Conservation (phyloP, 2,113 vertebrate genomes). For the Columbina picui region DNA sequence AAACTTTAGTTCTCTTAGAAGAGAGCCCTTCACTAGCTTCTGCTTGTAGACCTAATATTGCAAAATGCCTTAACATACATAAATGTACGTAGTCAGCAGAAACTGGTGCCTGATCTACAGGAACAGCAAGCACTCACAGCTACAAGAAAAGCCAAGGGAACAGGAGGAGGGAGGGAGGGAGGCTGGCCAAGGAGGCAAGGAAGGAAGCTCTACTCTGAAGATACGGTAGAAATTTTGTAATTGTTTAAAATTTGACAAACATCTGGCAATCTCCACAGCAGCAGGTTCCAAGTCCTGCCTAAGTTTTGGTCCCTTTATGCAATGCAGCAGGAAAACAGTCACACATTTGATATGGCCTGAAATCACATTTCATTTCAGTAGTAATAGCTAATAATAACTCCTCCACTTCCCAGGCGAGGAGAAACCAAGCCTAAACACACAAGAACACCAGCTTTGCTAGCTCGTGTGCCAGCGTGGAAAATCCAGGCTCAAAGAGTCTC, state of each 20-base stretch:
- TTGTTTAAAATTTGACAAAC: constrained; percentile 58
- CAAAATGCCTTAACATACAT: constrained; percentile 16
- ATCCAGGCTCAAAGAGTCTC: neutral
- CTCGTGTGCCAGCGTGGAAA: neutral
- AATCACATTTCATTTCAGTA: constrained; percentile 20
- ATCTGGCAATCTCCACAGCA: constrained; percentile 1
- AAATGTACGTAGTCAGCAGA: neutral
- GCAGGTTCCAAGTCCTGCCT: constrained; percentile 6
- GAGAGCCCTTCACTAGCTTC: neutral
- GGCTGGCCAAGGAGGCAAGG: constrained; percentile 47
- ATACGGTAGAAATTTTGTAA: constrained; percentile 57
- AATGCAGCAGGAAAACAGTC: constrained; percentile 21
- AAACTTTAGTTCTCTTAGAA: neutral
- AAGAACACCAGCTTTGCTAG: neutral
- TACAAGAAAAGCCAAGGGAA: constrained; percentile 33
- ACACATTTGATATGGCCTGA: neutral
- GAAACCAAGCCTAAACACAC: constrained; percentile 29
- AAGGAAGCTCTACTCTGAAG: constrained; percentile 62
- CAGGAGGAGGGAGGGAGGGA: neutral
- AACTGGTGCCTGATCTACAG: neutral
- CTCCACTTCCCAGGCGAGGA: constrained; percentile 1
- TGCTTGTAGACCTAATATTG: neutral
- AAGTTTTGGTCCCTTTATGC: neutral
- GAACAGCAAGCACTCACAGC: neutral
- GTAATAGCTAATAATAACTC: constrained; percentile 29